Evolutionary conservation across 2,888 invertebrate species (phyloP), one percentile per base, ranked within the genome.

Genomic region (Sympetrum striolatum): DNA sequence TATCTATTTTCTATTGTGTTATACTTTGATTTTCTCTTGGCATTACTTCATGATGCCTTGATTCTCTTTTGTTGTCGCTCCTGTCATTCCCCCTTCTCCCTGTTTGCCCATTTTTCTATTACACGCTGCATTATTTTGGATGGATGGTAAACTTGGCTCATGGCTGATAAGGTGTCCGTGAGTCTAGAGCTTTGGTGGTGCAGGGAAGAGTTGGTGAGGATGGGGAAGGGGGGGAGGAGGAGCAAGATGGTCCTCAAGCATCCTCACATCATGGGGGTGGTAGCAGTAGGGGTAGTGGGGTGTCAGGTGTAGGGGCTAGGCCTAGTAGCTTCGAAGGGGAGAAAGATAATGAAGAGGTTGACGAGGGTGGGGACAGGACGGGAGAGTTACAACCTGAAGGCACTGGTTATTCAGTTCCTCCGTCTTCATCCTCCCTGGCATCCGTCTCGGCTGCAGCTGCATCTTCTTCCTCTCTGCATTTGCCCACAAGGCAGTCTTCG

Each of bases 331-430:
- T 86, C 64, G 86, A 64, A 22, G 86, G 86, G 60, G 86, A 86
- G 22, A 60, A 86, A 35, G 39, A 37, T n/a, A 31, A 86, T 58
- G 60, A 86, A 1, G 86, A 86, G n/a, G 58, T 37, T 18, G 86
- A 86, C n/a, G 86, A 86, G 37, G 86, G 86, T n/a, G 86, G 86
- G 37, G 86, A 86, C 15, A 60, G 60, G 60, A 86, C 86, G 25
- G 86, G 86, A 31, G 86, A 86, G n/a, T 60, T 86, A 25, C 86
- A 86, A 37, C 86, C 86, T 3, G 86, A 86, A n/a, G 86, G 86
- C 6, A 86, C 86, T 22, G 86, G 86, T 60, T 86, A 86, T 60
- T 86, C 86, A n/a, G 60, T 60, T 12, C 86, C 86, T 58, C 86
- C 86, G 8, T 86, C 86, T 22, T 86, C 86, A 22, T 86, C 86